These are phyloP conservation scores for Herpetotheres cachinnans DNA, from an alignment of 2,113 vertebrate species.

Conservation along the genomic window DNA sequence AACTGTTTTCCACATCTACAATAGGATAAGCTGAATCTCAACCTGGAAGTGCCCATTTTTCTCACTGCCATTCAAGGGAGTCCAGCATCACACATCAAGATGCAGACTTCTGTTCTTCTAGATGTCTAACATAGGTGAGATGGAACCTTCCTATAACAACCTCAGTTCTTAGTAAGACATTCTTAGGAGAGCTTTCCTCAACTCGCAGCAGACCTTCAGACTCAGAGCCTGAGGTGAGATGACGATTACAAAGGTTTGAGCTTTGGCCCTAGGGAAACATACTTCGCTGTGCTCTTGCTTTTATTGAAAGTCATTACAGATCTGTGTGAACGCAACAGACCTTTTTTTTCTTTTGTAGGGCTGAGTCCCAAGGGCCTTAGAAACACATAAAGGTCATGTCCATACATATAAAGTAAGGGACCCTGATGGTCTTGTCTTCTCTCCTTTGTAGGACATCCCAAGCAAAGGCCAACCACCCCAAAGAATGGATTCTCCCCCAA, in stretches of 20 bases:
- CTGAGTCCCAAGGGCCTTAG: background rate
- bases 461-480: conserved; percentile 70
- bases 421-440: background rate
- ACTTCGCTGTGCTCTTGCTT: background rate
- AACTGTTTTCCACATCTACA: background rate
- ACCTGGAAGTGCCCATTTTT: background rate
- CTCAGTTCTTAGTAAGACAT: background rate
- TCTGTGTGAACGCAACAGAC: background rate
- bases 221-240: background rate
- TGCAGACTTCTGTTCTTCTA: background rate
- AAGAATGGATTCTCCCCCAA: conserved; percentile 75
- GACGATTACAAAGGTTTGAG: background rate
- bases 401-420: background rate
- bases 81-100: background rate
- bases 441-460: conserved; percentile 72
- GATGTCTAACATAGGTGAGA: background rate
- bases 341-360: background rate
- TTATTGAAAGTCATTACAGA: background rate
- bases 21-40: background rate
- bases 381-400: background rate
- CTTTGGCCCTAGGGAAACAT: background rate
- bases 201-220: background rate
- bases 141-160: background rate
- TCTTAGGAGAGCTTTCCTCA: background rate
- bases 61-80: background rate